A percentile compares a stretch with the other conserved stretches of the same genome.
Conservation (phyloP, 2,113 vertebrate species). For the Sapayoa aenigma region DNA sequence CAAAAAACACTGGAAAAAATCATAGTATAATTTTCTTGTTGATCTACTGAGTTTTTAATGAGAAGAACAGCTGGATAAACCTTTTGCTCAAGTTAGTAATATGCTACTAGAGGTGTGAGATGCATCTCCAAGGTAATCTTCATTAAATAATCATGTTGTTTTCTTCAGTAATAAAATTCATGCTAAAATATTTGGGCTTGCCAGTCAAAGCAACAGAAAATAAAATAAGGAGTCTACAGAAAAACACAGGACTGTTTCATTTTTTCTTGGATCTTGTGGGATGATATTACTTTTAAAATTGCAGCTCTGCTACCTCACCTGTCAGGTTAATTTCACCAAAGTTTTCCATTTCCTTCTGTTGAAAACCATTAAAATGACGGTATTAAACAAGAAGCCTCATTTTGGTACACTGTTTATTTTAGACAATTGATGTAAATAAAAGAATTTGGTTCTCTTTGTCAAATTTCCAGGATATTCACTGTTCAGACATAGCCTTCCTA, state of each 20-base stretch:
- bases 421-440: slow-evolving; percentile 6
- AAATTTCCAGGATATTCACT: neutral
- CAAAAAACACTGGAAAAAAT: neutral
- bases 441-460: neutral
- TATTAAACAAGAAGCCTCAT: slow-evolving; percentile 23
- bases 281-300: slow-evolving; percentile 42
- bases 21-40: neutral
- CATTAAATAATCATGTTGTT: slow-evolving; percentile 57
- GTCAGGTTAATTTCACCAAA: slow-evolving; percentile 44
- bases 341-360: slow-evolving; percentile 50
- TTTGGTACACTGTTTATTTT: slow-evolving; percentile 27
- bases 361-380: slow-evolving; percentile 30
- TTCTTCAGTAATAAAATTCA: slow-evolving; percentile 41
- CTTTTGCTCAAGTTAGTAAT: slow-evolving; percentile 19
- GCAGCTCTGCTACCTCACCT: slow-evolving; percentile 43
- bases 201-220: slow-evolving; percentile 60
- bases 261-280: slow-evolving; percentile 36
- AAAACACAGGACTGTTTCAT: slow-evolving; percentile 26
- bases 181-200: slow-evolving; percentile 55
- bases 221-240: slow-evolving; percentile 55
- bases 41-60: neutral
- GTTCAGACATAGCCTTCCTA: neutral
- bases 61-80: slow-evolving; percentile 37
- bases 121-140: slow-evolving; percentile 6
- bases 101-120: slow-evolving; percentile 36